Conservation (phyloP, 2,797 vertebrate species). For the Rachycentron canadum region DNA sequence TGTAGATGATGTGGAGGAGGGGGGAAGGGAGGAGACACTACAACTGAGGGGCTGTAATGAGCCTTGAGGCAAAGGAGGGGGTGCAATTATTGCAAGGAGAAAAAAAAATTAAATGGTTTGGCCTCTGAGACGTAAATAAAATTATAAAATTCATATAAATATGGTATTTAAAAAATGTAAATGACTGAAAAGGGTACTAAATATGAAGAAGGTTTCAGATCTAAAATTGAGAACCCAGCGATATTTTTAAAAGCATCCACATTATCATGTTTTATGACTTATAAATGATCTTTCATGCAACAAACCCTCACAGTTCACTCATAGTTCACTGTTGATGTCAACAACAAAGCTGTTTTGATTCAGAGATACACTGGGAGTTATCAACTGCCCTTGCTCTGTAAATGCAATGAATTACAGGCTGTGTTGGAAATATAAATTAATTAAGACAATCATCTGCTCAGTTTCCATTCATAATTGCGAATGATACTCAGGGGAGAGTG, state of each 20-base stretch:
- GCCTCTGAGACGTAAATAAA: background rate
- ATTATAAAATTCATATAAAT: background rate
- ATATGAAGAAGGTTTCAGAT: background rate
- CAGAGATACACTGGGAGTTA: background rate
- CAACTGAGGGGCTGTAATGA: slow-evolving; percentile 55
- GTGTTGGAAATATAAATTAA: slow-evolving; percentile 23
- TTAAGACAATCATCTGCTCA: slow-evolving; percentile 26
- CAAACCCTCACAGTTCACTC: background rate
- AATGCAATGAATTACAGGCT: slow-evolving; percentile 26
- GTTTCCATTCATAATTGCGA: slow-evolving; percentile 29
- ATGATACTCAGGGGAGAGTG: slow-evolving; percentile 1
- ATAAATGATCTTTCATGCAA: background rate
- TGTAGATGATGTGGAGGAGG: slow-evolving; percentile 31
- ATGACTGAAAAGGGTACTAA: background rate
- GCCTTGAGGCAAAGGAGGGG: slow-evolving; percentile 36
- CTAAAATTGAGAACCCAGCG: background rate
- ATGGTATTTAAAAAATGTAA: background rate
- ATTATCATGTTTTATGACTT: slow-evolving; percentile 8
- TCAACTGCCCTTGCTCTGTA: slow-evolving; percentile 4
- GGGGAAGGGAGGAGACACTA: slow-evolving; percentile 36
- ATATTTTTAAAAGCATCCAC: background rate
- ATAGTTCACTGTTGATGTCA: background rate
- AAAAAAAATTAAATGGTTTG: slow-evolving; percentile 5
- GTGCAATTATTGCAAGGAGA: slow-evolving; percentile 29
- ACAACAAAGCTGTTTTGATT: slow-evolving; percentile 18